Evolutionary conservation across 2,797 vertebrate genomes (phyloP).

Genomic region (Notoglanidium macrostoma): DNA sequence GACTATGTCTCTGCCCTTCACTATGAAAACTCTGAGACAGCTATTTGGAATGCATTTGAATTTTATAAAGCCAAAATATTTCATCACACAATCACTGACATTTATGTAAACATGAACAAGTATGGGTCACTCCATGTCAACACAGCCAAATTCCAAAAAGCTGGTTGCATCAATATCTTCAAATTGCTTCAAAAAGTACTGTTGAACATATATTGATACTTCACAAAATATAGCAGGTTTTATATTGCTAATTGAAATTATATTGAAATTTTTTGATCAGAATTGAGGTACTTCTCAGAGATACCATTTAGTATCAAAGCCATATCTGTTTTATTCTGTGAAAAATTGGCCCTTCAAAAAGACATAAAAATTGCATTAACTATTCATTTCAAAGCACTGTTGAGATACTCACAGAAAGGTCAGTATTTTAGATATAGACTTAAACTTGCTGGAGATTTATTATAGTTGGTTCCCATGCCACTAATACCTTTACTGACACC

Average conservation of each 20-base stretch:
- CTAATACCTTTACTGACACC: too few relatives aligned
- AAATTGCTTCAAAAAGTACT: not conserved
- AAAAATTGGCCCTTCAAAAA: not conserved
- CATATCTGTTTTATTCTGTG: not conserved
- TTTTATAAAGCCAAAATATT: not conserved
- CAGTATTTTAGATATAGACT: not conserved
- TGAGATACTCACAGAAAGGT: not conserved
- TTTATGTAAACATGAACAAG: not conserved
- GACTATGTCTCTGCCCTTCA: not conserved
- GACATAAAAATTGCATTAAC: not conserved
- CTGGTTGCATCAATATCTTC: not conserved
- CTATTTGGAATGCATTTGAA: not conserved
- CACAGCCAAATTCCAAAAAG: not conserved
- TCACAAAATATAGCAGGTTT: not conserved
- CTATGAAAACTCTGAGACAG: not conserved
- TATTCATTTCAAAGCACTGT: not conserved
- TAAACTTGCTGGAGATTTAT: not conserved
- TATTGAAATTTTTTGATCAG: not conserved
- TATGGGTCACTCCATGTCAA: not conserved
- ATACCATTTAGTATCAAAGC: not conserved
- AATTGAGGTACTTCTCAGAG: not conserved
- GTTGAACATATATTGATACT: not conserved
- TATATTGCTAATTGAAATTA: too few relatives aligned
- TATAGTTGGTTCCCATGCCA: too few relatives aligned
- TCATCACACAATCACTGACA: not conserved